phyloP scores from a whole-genome alignment of 2,888 invertebrate species.

The Ectemnius lituratus region DNA sequence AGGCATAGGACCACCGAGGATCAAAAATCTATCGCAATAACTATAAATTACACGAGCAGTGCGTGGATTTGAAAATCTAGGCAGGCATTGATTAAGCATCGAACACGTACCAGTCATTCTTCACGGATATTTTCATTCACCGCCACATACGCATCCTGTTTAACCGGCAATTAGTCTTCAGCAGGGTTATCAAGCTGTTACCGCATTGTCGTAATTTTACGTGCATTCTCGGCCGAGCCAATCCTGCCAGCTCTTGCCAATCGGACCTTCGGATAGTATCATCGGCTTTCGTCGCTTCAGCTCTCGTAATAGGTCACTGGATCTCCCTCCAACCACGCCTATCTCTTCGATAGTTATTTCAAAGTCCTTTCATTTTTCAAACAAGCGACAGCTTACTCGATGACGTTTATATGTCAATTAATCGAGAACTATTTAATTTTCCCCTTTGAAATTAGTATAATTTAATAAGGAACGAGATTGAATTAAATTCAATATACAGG shows the following conservation, averaged over 20 bases:
- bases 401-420: too few relatives aligned
- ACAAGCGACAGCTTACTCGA: too few relatives aligned
- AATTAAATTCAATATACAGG: too few relatives aligned
- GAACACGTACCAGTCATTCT: not conserved
- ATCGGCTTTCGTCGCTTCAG: not conserved
- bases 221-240: not conserved
- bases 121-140: slow-evolving; percentile 6
- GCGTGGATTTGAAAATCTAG: not conserved
- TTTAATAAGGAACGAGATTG: too few relatives aligned
- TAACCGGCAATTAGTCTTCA: not conserved
- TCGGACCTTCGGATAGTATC: not conserved
- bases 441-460: too few relatives aligned
- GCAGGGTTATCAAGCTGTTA: not conserved
- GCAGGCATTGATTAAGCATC: not conserved
- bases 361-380: not conserved
- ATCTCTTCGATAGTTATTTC: not conserved
- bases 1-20: too few relatives aligned
- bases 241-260: not conserved
- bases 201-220: not conserved
- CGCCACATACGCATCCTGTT: not conserved
- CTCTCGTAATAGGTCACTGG: slow-evolving; percentile 4
- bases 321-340: not conserved
- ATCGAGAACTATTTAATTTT: too few relatives aligned
- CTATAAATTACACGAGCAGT: not conserved
- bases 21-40: too few relatives aligned